phyloP scores from a whole-genome alignment of 2,888 invertebrate genomes.

The Cryptocephalus primarius region DNA sequence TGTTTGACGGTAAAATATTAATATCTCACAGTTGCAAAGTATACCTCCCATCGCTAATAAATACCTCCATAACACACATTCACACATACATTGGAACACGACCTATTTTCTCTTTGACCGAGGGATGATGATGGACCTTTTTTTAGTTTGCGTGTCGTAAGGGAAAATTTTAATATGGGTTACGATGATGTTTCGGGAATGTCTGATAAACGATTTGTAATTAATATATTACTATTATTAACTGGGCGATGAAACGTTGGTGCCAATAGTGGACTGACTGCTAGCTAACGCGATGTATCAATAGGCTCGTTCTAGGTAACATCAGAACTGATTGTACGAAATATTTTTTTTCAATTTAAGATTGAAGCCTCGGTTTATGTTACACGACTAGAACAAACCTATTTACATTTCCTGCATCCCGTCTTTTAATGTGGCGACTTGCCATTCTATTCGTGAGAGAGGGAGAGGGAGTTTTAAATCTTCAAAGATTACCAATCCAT shows the following conservation, averaged over 20 bases:
- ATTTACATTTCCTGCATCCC: constrained; percentile 5
- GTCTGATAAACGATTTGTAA: background rate
- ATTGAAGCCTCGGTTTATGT: too few relatives aligned
- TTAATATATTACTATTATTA: too few relatives aligned
- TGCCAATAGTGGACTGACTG: constrained; percentile 29
- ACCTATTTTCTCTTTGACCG: too few relatives aligned
- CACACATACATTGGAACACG: too few relatives aligned
- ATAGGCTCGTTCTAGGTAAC: too few relatives aligned
- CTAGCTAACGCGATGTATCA: constrained; percentile 16
- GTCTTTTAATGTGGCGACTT: constrained; percentile 3
- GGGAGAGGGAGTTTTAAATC: background rate
- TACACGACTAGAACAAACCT: constrained; percentile 15
- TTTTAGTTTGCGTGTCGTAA: background rate
- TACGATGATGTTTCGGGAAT: background rate
- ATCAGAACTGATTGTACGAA: too few relatives aligned
- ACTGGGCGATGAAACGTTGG: constrained; percentile 14
- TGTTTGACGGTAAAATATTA: too few relatives aligned
- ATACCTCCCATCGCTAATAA: too few relatives aligned
- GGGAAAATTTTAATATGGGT: background rate
- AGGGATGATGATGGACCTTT: background rate
- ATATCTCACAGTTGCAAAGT: too few relatives aligned
- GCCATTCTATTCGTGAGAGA: constrained; percentile 12
- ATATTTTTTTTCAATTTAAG: too few relatives aligned
- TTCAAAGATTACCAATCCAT: constrained; percentile 7
- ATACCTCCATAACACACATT: too few relatives aligned